Evolutionary conservation across 2,113 vertebrate genomes (phyloP), one percentile per base, ranked within the genome.

Genomic region (Mormyrus iriodes): DNA sequence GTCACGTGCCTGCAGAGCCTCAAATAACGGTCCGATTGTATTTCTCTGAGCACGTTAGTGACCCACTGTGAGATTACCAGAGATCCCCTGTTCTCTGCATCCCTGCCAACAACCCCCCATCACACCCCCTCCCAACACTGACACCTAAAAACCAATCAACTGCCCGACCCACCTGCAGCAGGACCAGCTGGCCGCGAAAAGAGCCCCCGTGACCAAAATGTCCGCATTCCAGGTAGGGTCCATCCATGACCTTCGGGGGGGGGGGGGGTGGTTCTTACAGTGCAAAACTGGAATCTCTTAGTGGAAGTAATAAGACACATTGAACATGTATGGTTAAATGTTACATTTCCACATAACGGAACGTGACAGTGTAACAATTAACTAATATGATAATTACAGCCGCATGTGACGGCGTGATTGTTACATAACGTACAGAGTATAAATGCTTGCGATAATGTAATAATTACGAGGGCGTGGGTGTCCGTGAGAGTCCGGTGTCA

Each of bases 11-110:
- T 61, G 53, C 42, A 46, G 39, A 24, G 73, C 51, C 17, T 24
- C 48, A 46, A 88, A 79, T 88, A 88, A 88, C 65, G 53, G 88
- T 21, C 88, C 53, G 42, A 89, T 89, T 89, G 79, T 89, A 42
- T 46, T 48, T 31, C 52, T 39, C 42, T 2, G 52, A 10, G 88
- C 52, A 3, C 1, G 48, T 24, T 53, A 44, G 48, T 5, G 31
- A 19, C 35, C 76, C 88, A 61, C 17, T 31, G 76, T n/a, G 39
- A 84, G 79, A 46, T 55, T 85, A 58, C 55, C 52, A 89, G 76
- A 85, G 53, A 83, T 85, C 53, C 31, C 55, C 51, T 61, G 79
- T 89, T 61, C 88, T 84, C 79, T 5, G 51, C 48, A 24, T 17
- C 79, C 17, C 76, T 61, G 44, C 76, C 52, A 89, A 55, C 4